Conservation (phyloP, 2,113 vertebrate species). For the Neomonachus schauinslandi region DNA sequence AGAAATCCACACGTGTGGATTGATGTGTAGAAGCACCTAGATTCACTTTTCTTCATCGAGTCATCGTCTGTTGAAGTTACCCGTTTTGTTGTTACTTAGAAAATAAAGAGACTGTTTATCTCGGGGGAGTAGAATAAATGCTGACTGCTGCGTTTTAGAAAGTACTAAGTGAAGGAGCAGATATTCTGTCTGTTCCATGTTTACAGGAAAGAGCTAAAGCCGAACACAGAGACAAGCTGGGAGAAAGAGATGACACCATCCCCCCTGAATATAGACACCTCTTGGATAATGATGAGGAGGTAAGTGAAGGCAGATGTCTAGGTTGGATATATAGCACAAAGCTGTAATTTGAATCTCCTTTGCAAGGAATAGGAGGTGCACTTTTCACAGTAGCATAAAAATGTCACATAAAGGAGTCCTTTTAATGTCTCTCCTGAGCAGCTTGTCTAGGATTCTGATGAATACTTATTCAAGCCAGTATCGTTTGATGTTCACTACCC, state of each 20-base stretch:
- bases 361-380: not conserved
- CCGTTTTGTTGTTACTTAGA: not conserved
- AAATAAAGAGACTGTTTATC: conserved; percentile 6
- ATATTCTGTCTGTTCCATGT: not conserved
- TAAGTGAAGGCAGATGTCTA: conserved; percentile 55
- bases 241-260: conserved; percentile 88
- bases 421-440: not conserved
- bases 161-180: not conserved
- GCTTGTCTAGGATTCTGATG: not conserved
- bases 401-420: not conserved
- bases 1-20: not conserved
- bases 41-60: not conserved
- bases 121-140: conserved; percentile 8
- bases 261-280: conserved; percentile 86
- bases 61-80: not conserved
- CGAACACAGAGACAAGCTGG: conserved; percentile 86
- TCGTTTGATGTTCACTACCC: not conserved
- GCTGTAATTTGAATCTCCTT: not conserved
- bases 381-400: not conserved
- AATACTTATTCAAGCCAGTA: not conserved
- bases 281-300: conserved; percentile 83
- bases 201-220: conserved; percentile 86
- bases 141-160: not conserved
- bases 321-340: not conserved
- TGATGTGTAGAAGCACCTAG: not conserved